Conservation (phyloP, 2,797 vertebrate genomes). For the Crocodylus rhombifer region DNA sequence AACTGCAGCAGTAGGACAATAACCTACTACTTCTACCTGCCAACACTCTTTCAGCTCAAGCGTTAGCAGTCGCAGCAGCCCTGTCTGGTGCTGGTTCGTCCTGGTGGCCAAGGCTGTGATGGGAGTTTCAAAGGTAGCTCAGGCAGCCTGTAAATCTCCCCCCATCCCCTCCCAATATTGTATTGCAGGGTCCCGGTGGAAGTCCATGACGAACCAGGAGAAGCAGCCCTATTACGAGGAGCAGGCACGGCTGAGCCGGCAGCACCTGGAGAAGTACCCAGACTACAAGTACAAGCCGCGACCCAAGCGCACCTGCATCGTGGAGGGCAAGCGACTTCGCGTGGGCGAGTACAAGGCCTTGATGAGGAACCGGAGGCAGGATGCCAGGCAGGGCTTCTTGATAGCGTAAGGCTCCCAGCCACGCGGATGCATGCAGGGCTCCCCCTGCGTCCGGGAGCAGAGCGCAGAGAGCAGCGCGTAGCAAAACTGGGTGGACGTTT, state of each 20-base stretch:
- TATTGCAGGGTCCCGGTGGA: constrained; percentile 92
- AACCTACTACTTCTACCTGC: neutral
- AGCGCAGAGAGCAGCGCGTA: no score
- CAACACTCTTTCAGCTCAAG: neutral
- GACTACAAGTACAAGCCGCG: constrained; percentile 98
- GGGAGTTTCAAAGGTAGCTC: neutral
- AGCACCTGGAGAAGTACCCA: constrained; percentile 97
- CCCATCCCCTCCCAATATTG: rapidly evolving
- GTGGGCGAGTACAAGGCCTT: constrained; percentile 99
- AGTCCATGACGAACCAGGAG: constrained; percentile 97
- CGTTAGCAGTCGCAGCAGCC: neutral
- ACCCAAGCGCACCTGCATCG: constrained; percentile 97
- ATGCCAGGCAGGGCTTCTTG: constrained; percentile 85
- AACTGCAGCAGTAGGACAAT: neutral
- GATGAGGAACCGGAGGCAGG: constrained; percentile 96
- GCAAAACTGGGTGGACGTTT: neutral
- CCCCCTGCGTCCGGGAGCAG: neutral
- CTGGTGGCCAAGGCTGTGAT: neutral
- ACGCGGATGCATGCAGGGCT: neutral
- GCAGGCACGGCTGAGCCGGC: constrained; percentile 94
- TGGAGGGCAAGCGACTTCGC: constrained; percentile 93
- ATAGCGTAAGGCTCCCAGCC: constrained; percentile 79
- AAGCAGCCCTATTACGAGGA: constrained; percentile 99
- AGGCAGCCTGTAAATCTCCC: rapidly evolving
- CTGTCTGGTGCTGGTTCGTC: neutral